These are phyloP conservation scores for Stratiomys singularior DNA, from an alignment of 2,888 invertebrate genomes.

Conservation along the genomic window DNA sequence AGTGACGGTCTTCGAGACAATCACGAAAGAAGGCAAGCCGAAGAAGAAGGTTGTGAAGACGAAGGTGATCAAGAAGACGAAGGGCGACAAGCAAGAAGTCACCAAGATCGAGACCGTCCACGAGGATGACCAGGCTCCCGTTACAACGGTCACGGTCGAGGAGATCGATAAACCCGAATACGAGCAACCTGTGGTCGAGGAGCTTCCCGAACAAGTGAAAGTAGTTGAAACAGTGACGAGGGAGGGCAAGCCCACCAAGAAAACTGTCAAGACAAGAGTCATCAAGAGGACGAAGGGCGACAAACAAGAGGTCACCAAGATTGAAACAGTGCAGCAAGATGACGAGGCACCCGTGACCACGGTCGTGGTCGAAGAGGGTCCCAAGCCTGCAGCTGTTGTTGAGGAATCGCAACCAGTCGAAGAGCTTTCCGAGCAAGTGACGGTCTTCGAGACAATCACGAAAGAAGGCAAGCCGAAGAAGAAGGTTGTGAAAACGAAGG, in stretches of 20 bases:
- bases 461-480: constrained; percentile 55
- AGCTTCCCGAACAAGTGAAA: constrained; percentile 56
- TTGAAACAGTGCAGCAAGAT: constrained; percentile 63
- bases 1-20: constrained; percentile 55
- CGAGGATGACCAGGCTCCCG: constrained; percentile 61
- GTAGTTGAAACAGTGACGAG: constrained; percentile 56
- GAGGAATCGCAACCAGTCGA: constrained; percentile 48
- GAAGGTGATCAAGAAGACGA: constrained; percentile 59
- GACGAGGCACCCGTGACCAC: constrained; percentile 60
- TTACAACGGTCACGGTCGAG: constrained; percentile 53
- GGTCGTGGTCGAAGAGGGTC: constrained; percentile 56
- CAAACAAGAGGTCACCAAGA: constrained; percentile 63
- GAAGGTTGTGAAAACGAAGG: constrained; percentile 59
- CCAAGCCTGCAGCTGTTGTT: constrained; percentile 46
- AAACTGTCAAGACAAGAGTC: constrained; percentile 59
- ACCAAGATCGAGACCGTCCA: constrained; percentile 64
- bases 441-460: constrained; percentile 55
- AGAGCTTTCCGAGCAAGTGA: constrained; percentile 52
- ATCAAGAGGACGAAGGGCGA: constrained; percentile 61
- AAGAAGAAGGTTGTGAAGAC: constrained; percentile 59
- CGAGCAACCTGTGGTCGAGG: constrained; percentile 46
- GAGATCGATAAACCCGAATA: constrained; percentile 52
- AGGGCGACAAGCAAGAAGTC: constrained; percentile 61
- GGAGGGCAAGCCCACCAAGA: constrained; percentile 57
- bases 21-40: constrained; percentile 59